Evolutionary conservation across 2,797 vertebrate species (phyloP), one percentile per base, ranked within the genome.

Genomic region (Pempheris klunzingeri): DNA sequence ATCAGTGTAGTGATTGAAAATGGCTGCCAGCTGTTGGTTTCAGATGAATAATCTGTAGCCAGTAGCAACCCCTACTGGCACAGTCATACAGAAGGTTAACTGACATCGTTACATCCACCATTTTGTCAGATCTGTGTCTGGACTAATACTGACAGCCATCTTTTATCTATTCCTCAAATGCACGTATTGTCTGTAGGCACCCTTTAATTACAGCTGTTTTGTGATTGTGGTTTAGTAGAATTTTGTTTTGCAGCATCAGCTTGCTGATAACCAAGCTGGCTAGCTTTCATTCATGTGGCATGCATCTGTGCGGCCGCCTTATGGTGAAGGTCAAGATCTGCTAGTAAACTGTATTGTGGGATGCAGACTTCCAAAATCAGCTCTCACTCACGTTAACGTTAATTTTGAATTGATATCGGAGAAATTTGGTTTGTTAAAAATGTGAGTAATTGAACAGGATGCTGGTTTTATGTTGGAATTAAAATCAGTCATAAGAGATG

Each of bases 1-100:
- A n/a, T n/a, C n/a, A n/a, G n/a, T n/a, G n/a, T n/a, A 58, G 39
- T 28, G 55, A 74, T 57, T 83, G 15, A 78, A 88, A 78, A 85
- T 59, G 52, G 50, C 66, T 57, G 71, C 63, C 2, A 39, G 11
- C 43, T 10, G 12, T 20, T 41, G 24, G 18, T 34, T 53, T 57
- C 43, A 69, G 53, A 15, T 36, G 30, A 26, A 38, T 34, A 50
- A 52, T 68, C 41, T 66, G 41, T 65, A 46, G 44, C 26, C 20
- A 5, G 28, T 10, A 20, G 41, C 15, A 77, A n/a, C 24, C 34
- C 41, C 26, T 44, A 54, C 54, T 68, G 54, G 38, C n/a, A 26
- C 47, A 47, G 8, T 15, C 49, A 4, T 26, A 44, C 1, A 46
- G 53, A 54, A 64, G 53, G 47, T 64, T 47, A 53, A 52, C 44